These are phyloP conservation scores for Protomyctophum bolini DNA, from an alignment of 2,113 vertebrate genomes.

Conservation along the genomic window DNA sequence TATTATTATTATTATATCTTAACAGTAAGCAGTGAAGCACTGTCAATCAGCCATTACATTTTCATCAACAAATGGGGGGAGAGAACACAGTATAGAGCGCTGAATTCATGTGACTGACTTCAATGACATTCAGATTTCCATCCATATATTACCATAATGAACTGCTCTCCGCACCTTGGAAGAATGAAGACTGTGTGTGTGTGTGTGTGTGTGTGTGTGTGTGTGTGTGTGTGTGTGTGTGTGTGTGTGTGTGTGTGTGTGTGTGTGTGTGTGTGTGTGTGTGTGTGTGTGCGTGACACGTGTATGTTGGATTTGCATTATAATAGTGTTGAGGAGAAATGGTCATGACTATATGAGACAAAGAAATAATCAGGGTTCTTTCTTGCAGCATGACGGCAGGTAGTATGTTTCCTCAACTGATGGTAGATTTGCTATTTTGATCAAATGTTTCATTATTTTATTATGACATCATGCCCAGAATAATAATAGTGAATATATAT, in stretches of 20 bases:
- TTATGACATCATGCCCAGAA: no score
- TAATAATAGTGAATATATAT: no score
- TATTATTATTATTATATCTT: no score
- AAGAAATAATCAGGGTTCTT: not conserved
- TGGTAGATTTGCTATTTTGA: no score
- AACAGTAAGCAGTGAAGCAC: no score
- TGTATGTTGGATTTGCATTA: conserved; percentile 50
- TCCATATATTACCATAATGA: conserved; percentile 46
- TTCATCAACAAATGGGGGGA: not conserved
- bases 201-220: conserved; percentile 23
- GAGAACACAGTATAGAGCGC: not conserved
- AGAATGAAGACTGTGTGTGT: conserved; percentile 45
- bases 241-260: conserved; percentile 39
- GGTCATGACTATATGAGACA: conserved; percentile 28
- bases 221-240: conserved; percentile 29
- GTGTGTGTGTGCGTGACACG: conserved; percentile 20
- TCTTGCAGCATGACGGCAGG: no score
- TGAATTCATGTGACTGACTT: conserved; percentile 17
- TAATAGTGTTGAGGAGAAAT: conserved; percentile 51
- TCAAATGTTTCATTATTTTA: no score
- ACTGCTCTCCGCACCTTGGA: conserved; percentile 18
- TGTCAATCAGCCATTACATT: not conserved
- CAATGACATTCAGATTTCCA: conserved; percentile 46
- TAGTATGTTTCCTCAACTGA: no score
- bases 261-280: conserved; percentile 12